phyloP scores from a whole-genome alignment of 2,797 vertebrate genomes.

The Gambusia yucatana region DNA sequence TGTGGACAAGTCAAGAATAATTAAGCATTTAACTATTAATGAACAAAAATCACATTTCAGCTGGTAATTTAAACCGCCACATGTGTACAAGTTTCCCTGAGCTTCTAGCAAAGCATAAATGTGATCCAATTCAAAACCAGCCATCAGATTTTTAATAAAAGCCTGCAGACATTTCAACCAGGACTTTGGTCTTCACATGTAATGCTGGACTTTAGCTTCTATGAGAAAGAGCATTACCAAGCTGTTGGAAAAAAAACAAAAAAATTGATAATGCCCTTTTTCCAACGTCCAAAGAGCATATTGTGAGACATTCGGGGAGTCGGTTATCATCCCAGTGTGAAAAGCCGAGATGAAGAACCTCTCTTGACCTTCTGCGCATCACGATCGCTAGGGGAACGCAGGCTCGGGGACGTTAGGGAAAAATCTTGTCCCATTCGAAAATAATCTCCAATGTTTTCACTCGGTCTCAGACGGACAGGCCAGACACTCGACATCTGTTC shows the following conservation, averaged over 20 bases:
- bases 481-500: slow-evolving; percentile 7
- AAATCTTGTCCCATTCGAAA: neutral
- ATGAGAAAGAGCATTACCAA: neutral
- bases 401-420: neutral
- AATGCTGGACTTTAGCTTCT: neutral
- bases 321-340: neutral
- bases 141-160: neutral
- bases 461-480: neutral
- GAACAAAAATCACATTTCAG: neutral
- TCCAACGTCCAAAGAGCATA: neutral
- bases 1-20: neutral
- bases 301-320: neutral
- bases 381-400: neutral
- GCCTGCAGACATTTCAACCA: neutral
- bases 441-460: neutral
- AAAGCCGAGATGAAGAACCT: too few species aligned
- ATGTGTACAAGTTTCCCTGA: neutral
- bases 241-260: neutral
- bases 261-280: neutral
- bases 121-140: neutral
- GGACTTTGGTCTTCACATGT: neutral
- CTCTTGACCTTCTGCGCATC: neutral
- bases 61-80: neutral
- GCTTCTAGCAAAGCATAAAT: neutral
- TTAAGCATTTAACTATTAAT: neutral